Base-by-base conservation (phyloP, 2,888 invertebrate species). In the Leptopilina drosophilae region DNA sequence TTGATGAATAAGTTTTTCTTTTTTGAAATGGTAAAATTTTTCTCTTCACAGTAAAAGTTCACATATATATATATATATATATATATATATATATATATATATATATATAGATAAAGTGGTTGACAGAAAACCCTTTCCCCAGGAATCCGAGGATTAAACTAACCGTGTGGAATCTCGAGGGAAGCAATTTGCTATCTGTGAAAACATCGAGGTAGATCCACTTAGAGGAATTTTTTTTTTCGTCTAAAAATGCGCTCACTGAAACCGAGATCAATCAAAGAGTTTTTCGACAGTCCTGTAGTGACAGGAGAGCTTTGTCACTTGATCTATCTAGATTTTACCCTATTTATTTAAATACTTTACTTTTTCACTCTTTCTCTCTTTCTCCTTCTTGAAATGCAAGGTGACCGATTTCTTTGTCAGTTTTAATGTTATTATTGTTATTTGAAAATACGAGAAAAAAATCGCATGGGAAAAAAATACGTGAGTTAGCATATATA, bases 221-320 rank as follows among this genome's bases (percentile, higher is more conserved):
- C 87, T 90, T 89, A 89, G 8, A 89, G 89, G 33, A 2, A 33
- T 33, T 33, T 33, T 88, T 88, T 89, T 90, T 89, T 90, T 89
- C 20, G 1, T 20, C 86, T 78, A 87, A 89, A 88, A 88, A 42
- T 42, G 42, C 85, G 83, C 53, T n/a, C 65, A 46, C 20, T 64
- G 64, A 46, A 14, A 42, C 56, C 62, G 20, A 66, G 75, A 75
- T 81, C 77, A 77, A 66, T 79, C 81, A 83, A 78, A 65, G 80
- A 66, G 67, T 66, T 65, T 65, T 42, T 62, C 77, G 79, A 66
- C 75, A 78, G 42, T 53, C 69, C 77, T 40, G 85, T 88, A 87
- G 85, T 88, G 88, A 87, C 88, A 87, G 84, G 83, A 80, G 82
- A 83, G 82, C 82, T 84, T 84, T 87, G 69, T 26, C 26, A 69